Conservation (phyloP, 2,113 vertebrate species). For the Campylomormyrus tamandua region DNA sequence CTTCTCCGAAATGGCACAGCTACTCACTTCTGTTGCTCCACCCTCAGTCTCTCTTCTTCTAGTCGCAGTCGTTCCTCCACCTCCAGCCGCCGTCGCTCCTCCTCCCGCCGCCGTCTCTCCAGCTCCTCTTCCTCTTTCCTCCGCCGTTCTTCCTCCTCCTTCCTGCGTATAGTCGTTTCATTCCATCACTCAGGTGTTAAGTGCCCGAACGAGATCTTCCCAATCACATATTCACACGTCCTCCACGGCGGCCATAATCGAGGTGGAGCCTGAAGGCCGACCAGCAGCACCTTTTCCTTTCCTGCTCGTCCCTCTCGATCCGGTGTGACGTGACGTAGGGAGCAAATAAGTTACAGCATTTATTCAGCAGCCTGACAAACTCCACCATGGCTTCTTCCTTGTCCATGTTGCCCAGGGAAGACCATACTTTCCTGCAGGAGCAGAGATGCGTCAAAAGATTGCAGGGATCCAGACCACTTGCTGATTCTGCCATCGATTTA, state of each 20-base stretch:
- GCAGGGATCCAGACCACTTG: not conserved
- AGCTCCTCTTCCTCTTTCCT: slow-evolving; percentile 80
- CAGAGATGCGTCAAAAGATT: slow-evolving; percentile 17
- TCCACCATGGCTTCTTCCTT: slow-evolving; percentile 92
- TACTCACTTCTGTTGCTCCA: slow-evolving; percentile 93
- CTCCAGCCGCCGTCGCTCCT: slow-evolving; percentile 75
- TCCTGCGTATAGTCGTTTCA: slow-evolving; percentile 54
- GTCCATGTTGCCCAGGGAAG: slow-evolving; percentile 79
- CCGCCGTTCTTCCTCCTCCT: slow-evolving; percentile 83
- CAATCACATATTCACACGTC: not conserved
- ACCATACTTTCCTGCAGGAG: slow-evolving; percentile 85
- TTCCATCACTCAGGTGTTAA: not conserved
- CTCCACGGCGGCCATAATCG: not conserved
- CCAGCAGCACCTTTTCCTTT: slow-evolving; percentile 78
- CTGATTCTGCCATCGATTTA: not conserved
- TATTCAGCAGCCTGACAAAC: slow-evolving; percentile 85
- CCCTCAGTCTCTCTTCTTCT: slow-evolving; percentile 83
- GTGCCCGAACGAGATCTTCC: not conserved
- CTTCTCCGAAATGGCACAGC: not conserved
- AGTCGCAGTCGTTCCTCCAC: slow-evolving; percentile 79
- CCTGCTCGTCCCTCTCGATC: slow-evolving; percentile 93
- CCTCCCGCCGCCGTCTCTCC: slow-evolving; percentile 78
- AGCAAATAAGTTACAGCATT: slow-evolving; percentile 89
- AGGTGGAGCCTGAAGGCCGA: not conserved
- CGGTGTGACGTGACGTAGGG: slow-evolving; percentile 89